Base-by-base conservation (phyloP, 2,113 vertebrate genomes). In the Oncorhynchus kisutch region DNA sequence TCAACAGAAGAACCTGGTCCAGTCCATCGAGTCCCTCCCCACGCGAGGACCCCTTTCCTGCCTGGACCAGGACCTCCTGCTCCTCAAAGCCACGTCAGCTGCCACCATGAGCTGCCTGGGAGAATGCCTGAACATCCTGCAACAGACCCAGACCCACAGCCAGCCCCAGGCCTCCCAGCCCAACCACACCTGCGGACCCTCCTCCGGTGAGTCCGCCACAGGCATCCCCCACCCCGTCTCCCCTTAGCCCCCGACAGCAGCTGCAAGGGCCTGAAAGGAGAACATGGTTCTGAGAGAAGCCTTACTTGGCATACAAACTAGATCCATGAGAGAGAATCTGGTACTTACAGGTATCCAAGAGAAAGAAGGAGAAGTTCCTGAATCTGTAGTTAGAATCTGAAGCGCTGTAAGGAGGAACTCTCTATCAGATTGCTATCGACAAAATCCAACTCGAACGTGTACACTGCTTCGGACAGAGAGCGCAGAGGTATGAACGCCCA, bases 31-130 rank as follows among this genome's bases (percentile, higher is more conserved):
- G 94, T 93, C 96, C 69, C 94, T 99, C n/a, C 97, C 97, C 2
- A 91, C 93, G 74, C 94, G 91, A 22, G 97, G 97, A 1, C 93
- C 96, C 0, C 92, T 99, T 73, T 97, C 97, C 84, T 95, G 97
- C 90, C 93, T 99, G 92, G 97, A 99, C 90, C 97, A 97, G 91
- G 98, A 99, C 88, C 93, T 99, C 75, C 94, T 99, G 84, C 95
- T 99, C 69, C 94, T 99, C 86, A 99, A 99, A 93, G 98, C 97
- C 91, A 99, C 97, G 74, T 99, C 98, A 1, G 96, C 97, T 16
- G 98, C 98, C 85, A 98, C 97, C 59, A 95, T 99, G 84, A 96
- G 95, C 96, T 99, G 98, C 93, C 93, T 99, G 70, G 96, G 96
- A 66, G 97, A 99, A 91, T 99, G 98, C 84, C 94, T 99, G 84